Base-by-base conservation (phyloP, 2,888 invertebrate species). In the Pharmacophagus antenor region DNA sequence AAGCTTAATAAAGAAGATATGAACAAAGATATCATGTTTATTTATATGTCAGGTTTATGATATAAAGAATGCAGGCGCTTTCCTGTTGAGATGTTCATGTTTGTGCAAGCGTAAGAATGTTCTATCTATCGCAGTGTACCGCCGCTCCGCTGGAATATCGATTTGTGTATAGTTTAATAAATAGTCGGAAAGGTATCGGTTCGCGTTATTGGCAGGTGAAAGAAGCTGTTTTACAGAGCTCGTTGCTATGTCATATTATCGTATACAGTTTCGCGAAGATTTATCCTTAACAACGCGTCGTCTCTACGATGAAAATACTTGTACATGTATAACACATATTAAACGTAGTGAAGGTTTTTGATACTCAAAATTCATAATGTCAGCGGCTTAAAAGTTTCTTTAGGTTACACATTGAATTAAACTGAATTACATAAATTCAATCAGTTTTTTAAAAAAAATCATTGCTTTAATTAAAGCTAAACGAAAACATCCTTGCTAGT, bases 41-140 rank as follows among this genome's bases (percentile, higher is more conserved):
- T 55, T 31, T 47, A 51, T 44, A 44, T 6, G 18, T 44, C 6
- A 18, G 8, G 17, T 17, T 44, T 44, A 18, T 15, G 17, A 41
- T 47, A 6, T 21, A 22, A 59, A 31, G 27, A 47, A 42, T 46
- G 59, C 56, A 46, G 17, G 25, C 55, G 47, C 51, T 58, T 31
- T 41, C 25, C 51, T 18, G 46, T 47, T 61, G 46, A 61, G 52
- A 64, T 60, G 53, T 62, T 67, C 52, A 63, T 67, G 63, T 68
- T 66, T 69, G 70, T 69, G 66, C 63, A 71, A 73, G 65, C 74
- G 75, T 77, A 79, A 71, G 76, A 76, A 76, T 70, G 59, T 58
- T 54, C 56, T 59, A 55, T 61, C 63, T 52, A 63, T 62, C 50
- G 50, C n/a, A 47, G 50, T 51, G 52, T 27, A 59, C 37, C 23